These are phyloP conservation scores for Lutra lutra DNA, from an alignment of 2,797 vertebrate genomes.

Conservation along the genomic window DNA sequence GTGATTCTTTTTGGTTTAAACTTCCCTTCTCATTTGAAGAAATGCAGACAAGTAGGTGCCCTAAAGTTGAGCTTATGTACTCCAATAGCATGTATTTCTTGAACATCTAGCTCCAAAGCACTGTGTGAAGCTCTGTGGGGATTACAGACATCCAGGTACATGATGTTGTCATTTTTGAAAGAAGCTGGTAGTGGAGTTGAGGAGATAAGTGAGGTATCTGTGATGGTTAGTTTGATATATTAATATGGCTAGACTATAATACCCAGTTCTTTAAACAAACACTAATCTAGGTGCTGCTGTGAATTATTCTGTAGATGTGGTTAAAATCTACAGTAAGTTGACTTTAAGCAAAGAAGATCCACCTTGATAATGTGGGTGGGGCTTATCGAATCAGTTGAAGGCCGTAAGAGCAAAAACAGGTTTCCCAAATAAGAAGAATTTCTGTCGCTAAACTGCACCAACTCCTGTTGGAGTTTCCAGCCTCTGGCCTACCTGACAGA, in stretches of 20 bases:
- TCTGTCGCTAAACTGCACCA: not conserved
- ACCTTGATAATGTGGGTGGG: not conserved
- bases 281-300: not conserved
- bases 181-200: not conserved
- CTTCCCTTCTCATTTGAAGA: not conserved
- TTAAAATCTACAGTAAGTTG: not conserved
- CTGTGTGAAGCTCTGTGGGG: not conserved
- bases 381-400: not conserved
- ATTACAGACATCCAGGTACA: not conserved
- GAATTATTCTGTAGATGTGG: not conserved
- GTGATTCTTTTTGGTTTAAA: slow-evolving; percentile 27
- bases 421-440: slow-evolving; percentile 1
- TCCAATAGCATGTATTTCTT: not conserved
- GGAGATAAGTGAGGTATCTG: not conserved
- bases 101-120: not conserved
- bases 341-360: not conserved
- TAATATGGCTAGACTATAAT: not conserved
- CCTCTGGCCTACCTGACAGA: not conserved
- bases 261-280: not conserved
- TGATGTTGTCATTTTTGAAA: not conserved
- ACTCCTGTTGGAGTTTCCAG: not conserved
- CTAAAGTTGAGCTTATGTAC: not conserved
- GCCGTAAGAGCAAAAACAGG: not conserved
- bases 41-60: not conserved
- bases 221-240: not conserved